A percentile compares a stretch with the other conserved stretches of the same genome.
These are phyloP conservation scores for Pocillopora verrucosa DNA, from an alignment of 64 coral and sea anemone species.

Conservation along the genomic window DNA sequence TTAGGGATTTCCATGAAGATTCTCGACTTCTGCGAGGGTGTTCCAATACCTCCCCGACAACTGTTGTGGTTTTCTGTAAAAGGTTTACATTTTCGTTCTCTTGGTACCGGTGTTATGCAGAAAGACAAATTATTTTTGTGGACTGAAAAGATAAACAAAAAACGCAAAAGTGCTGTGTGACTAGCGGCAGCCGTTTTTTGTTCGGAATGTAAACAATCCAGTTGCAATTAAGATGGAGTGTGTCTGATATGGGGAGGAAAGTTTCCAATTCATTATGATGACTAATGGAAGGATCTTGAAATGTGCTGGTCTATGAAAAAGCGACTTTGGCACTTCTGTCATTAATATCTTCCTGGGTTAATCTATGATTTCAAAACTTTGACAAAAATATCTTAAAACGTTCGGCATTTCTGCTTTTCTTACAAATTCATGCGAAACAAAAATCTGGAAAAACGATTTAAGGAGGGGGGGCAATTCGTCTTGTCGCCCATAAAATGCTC, in stretches of 20 bases:
- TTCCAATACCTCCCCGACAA: not conserved
- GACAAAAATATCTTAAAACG: no score
- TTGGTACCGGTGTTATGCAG: not conserved
- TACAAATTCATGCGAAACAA: no score
- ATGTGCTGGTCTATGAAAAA: not conserved
- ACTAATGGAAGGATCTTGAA: not conserved
- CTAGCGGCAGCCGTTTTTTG: not conserved
- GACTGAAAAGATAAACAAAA: not conserved
- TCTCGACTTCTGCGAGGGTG: not conserved
- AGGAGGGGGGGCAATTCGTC: no score
- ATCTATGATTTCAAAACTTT: no score
- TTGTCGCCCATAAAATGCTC: no score
- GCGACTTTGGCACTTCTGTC: not conserved
- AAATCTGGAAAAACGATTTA: no score
- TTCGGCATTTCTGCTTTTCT: no score
- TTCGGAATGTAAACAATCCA: not conserved
- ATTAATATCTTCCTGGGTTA: no score
- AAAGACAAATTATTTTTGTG: not conserved
- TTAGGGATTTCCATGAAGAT: not conserved
- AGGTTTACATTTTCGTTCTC: not conserved
- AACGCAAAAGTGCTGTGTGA: not conserved
- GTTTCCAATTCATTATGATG: not conserved
- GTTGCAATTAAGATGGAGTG: not conserved
- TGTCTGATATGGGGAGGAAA: not conserved
- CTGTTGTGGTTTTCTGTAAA: not conserved